Percentiles rank a stretch among this genome's conserved stretches.
Conservation (phyloP, 2,888 invertebrate genomes). For the Griposia aprilina region DNA sequence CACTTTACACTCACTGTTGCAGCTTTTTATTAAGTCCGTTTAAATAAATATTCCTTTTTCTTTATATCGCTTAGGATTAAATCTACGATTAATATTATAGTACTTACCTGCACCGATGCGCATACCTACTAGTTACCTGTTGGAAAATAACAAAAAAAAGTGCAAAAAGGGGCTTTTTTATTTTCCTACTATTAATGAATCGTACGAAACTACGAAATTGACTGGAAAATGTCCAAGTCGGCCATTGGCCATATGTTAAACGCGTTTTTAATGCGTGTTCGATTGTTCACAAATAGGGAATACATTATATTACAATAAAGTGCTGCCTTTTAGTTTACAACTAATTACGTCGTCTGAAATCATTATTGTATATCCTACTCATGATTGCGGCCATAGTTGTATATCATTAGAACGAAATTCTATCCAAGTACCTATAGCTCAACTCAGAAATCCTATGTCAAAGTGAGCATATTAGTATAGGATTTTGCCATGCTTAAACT, state of each 20-base stretch:
- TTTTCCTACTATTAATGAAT: not conserved
- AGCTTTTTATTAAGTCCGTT: slow-evolving; percentile 43
- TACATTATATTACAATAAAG: not conserved
- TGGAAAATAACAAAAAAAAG: not conserved
- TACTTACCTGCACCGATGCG: not conserved
- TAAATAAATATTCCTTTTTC: not conserved
- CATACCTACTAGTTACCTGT: not conserved
- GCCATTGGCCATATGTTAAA: not conserved
- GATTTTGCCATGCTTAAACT: not conserved
- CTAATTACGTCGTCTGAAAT: not conserved
- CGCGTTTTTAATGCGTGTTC: not conserved
- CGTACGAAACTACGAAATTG: not conserved
- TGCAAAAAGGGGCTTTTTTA: not conserved
- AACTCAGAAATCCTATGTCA: not conserved
- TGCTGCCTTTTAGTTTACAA: not conserved
- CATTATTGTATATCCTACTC: not conserved
- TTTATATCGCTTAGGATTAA: not conserved
- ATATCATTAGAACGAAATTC: not conserved
- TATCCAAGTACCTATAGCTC: not conserved
- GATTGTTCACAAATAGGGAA: not conserved
- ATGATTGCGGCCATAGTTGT: not conserved
- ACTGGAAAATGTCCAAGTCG: not conserved
- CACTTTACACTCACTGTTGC: slow-evolving; percentile 60
- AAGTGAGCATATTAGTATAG: not conserved
- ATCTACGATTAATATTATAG: not conserved